A percentile compares a stretch with the other conserved stretches of the same genome.
Evolutionary conservation across 2,888 invertebrate species (phyloP).

Genomic region (Aleiodes alternator): DNA sequence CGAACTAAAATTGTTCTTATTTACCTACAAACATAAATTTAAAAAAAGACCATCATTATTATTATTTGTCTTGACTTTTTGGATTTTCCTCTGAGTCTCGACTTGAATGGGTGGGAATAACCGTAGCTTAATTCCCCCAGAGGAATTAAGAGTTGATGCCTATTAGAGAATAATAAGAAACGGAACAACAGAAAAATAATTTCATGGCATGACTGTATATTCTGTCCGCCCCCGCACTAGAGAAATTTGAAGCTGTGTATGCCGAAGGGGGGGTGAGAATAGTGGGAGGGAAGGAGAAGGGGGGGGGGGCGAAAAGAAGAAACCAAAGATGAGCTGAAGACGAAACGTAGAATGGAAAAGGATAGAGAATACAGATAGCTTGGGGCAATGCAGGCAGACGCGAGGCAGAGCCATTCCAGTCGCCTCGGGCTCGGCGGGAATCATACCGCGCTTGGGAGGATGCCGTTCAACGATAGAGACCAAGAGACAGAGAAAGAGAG

Average conservation of each 20-base stretch:
- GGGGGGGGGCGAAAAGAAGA: not conserved
- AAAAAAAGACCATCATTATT: conserved; percentile 9
- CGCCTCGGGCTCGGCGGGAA: conserved; percentile 65
- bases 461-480: conserved; percentile 49
- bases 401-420: conserved; percentile 67
- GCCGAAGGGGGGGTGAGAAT: conserved; percentile 27
- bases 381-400: conserved; percentile 69
- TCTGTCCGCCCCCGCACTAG: conserved; percentile 1
- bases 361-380: conserved; percentile 56
- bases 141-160: too few relatives aligned
- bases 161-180: too few relatives aligned
- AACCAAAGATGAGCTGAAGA: conserved; percentile 18
- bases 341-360: conserved; percentile 40
- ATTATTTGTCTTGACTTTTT: too few relatives aligned
- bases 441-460: conserved; percentile 67
- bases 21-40: not conserved
- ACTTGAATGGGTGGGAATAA: too few relatives aligned
- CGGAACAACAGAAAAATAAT: not conserved
- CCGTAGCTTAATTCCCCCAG: conserved; percentile 33
- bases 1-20: not conserved
- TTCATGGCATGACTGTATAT: too few relatives aligned
- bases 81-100: too few relatives aligned
- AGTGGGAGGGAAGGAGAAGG: not conserved
- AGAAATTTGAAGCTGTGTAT: conserved; percentile 22
- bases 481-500: conserved; percentile 42